phyloP scores from a whole-genome alignment of 2,888 invertebrate species.

The Autographa gamma region DNA sequence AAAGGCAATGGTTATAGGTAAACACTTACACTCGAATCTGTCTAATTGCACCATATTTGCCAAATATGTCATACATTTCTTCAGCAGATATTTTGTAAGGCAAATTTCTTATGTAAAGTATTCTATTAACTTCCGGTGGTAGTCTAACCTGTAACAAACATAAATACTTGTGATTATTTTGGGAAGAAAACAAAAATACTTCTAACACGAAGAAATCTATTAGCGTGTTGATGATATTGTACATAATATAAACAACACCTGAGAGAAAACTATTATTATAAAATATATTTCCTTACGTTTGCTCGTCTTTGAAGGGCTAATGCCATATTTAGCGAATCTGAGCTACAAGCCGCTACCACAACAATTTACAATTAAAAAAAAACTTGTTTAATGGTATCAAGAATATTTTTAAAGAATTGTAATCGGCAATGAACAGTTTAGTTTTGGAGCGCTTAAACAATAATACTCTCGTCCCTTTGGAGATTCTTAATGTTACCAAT shows the following conservation, averaged over 20 bases:
- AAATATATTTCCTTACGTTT: slow-evolving; percentile 89
- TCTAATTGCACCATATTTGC: slow-evolving; percentile 99
- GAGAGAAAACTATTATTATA: not conserved
- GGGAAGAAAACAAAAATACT: too few species aligned
- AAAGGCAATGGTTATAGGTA: too few species aligned
- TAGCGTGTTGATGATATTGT: too few species aligned
- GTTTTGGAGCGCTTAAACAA: too few species aligned
- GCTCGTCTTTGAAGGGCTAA: slow-evolving; percentile 93
- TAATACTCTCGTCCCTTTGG: too few species aligned
- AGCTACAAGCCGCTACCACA: not conserved
- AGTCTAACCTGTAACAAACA: slow-evolving; percentile 94
- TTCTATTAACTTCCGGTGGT: slow-evolving; percentile 99
- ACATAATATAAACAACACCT: too few species aligned
- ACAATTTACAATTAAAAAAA: not conserved
- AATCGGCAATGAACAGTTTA: too few species aligned
- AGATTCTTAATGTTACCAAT: too few species aligned
- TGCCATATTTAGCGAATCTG: slow-evolving; percentile 82
- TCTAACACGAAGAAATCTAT: too few species aligned
- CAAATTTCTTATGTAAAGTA: slow-evolving; percentile 98
- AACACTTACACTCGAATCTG: slow-evolving; percentile 98
- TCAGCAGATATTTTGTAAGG: slow-evolving; percentile 99
- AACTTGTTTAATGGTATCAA: not conserved
- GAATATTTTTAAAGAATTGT: too few species aligned
- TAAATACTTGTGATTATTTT: not conserved
- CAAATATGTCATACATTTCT: slow-evolving; percentile 99